Evolutionary conservation across 2,113 vertebrate genomes (phyloP).

Genomic region (Dicaeum eximium): DNA sequence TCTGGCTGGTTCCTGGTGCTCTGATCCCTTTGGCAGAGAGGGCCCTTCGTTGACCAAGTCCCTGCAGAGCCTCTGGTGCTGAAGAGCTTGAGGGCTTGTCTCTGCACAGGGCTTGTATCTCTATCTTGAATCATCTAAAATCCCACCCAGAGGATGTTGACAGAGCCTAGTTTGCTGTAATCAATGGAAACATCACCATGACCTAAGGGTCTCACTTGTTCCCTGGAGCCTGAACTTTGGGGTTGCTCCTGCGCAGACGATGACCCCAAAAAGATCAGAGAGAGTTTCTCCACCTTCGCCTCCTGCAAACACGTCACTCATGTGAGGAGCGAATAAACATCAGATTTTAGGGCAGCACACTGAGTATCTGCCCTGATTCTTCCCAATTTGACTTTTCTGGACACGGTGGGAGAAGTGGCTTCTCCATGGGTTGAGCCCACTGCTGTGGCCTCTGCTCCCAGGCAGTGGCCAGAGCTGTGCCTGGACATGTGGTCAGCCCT

Average conservation of each 20-base stretch:
- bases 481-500: background rate
- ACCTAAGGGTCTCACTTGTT: background rate
- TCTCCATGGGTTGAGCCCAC: fast-evolving
- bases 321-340: fast-evolving
- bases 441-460: background rate
- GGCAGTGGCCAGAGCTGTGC: background rate
- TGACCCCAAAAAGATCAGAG: background rate
- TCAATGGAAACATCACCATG: background rate
- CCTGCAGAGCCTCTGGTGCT: background rate
- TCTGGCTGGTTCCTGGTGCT: background rate
- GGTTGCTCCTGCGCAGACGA: background rate
- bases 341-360: fast-evolving
- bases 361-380: background rate
- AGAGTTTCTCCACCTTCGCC: background rate
- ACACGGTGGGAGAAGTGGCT: fast-evolving
- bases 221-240: background rate
- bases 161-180: background rate
- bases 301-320: fast-evolving
- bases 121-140: background rate
- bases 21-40: background rate
- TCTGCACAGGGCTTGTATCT: background rate
- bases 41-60: background rate
- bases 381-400: background rate
- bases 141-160: background rate
- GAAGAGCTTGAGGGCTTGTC: background rate